A percentile compares a stretch with the other conserved stretches of the same genome.
Conservation (phyloP, 92 coral and sea anemone genomes). For the Bergia puertoricense region DNA sequence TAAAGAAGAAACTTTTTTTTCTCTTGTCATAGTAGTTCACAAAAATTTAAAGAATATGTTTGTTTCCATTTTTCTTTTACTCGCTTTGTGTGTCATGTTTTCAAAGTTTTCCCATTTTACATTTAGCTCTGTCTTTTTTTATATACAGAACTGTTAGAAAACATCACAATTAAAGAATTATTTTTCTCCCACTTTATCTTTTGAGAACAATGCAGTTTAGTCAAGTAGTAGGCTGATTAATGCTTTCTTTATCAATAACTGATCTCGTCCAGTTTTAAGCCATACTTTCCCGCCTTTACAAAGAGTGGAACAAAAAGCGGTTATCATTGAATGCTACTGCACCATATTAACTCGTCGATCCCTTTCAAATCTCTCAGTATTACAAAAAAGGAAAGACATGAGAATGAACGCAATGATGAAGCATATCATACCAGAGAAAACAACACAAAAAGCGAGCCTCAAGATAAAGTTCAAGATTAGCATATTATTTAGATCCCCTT, state of each 20-base stretch:
- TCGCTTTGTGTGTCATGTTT: too few relatives aligned
- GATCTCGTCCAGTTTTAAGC: too few relatives aligned
- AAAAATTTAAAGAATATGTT: too few relatives aligned
- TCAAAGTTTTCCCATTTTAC: not conserved
- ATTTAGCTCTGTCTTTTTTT: not conserved
- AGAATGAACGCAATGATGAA: not conserved
- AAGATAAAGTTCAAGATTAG: too few relatives aligned
- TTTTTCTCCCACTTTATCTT: not conserved
- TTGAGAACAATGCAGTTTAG: not conserved
- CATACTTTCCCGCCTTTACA: too few relatives aligned
- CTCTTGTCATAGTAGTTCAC: too few relatives aligned
- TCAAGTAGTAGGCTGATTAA: not conserved
- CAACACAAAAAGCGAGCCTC: not conserved
- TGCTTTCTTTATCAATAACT: not conserved
- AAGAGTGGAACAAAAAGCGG: not conserved
- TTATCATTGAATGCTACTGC: not conserved
- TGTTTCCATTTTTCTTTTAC: too few relatives aligned
- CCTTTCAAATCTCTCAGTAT: not conserved
- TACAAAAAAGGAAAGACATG: too few relatives aligned
- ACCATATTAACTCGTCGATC: not conserved
- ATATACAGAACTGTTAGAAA: not conserved
- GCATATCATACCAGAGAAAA: too few relatives aligned
- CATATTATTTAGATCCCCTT: too few relatives aligned
- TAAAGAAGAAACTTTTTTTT: too few relatives aligned
- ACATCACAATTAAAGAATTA: too few relatives aligned